These are phyloP conservation scores for Artibeus jamaicensis DNA, from an alignment of 2,797 vertebrate species.

Conservation along the genomic window DNA sequence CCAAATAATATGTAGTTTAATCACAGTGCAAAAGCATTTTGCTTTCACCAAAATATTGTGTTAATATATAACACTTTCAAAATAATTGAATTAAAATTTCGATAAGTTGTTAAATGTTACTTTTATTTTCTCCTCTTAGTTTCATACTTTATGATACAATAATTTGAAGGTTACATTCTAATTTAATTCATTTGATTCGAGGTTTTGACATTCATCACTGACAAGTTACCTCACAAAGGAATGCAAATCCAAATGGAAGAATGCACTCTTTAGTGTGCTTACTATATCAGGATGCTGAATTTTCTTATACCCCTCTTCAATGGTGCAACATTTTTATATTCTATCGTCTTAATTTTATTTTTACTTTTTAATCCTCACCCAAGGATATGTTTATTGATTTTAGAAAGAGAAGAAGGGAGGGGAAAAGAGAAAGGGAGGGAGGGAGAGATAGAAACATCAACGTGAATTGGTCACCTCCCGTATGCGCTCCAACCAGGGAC, in stretches of 20 bases:
- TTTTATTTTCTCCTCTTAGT: background rate
- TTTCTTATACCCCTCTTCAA: background rate
- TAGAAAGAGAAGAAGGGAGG: too few species aligned
- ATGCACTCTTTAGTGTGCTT: background rate
- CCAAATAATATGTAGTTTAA: background rate
- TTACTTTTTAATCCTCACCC: too few species aligned
- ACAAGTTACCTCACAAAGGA: background rate
- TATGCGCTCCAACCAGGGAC: too few species aligned
- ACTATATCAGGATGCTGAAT: background rate
- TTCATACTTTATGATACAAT: background rate
- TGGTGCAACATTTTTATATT: background rate
- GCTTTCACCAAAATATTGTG: background rate
- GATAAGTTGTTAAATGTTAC: background rate
- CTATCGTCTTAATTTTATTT: too few species aligned
- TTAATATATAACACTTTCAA: background rate
- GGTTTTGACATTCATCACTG: background rate
- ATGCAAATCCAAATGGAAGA: background rate
- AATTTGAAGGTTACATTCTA: background rate
- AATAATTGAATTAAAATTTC: background rate
- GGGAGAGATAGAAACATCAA: too few species aligned
- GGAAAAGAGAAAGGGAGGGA: too few species aligned
- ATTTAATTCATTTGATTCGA: background rate
- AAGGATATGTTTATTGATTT: too few species aligned
- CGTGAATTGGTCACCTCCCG: too few species aligned
- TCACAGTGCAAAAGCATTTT: background rate